Base-by-base conservation (phyloP, 2,113 vertebrate species). In the Amphiprion percula region DNA sequence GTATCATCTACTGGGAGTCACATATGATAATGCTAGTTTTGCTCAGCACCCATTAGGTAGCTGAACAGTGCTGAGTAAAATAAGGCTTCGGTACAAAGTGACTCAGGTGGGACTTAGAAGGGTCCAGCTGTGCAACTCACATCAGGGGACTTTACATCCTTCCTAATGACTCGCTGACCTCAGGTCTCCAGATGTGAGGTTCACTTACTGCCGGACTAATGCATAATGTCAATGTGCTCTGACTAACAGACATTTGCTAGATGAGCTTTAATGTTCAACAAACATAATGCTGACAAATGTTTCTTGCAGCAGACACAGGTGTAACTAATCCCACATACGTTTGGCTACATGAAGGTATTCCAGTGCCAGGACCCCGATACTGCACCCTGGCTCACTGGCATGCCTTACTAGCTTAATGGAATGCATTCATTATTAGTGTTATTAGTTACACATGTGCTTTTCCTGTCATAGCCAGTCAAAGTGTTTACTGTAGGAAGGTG, bases 401-500 rank as follows among this genome's bases (percentile, higher is more conserved):
- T 15, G 33, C 53, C 16, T 52, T 49, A 9, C 47, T 19, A 7
- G 47, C 47, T 21, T 52, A 68, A 59, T 49, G 56, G 39, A 56
- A 68, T 68, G 50, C 24, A 78, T 53, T 28, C 9, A 73, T 62
- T 41, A 60, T 74, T 47, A 65, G 52, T 61, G 14, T 60, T 53
- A 74, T 55, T 55, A 28, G 52, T 41, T 66, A 30, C 70, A 74
- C 7, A 28, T 66, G 59, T 65, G 53, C 59, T 17, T 54, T 54
- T 44, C 23, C 60, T 58, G 44, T 14, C 44, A 23, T 9, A 5
- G 39, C 17, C 19, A 10, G 26, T 30, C 12, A 28, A 59, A 56
- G 9, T n/a, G 50, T 64, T 21, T 55, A 10, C 50, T 30, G 30
- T 24, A n/a, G 9, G 23, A n/a, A 59, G 17, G 7, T 11, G 12